Evolutionary conservation across 2,113 vertebrate species (phyloP), one percentile per base, ranked within the genome.

Genomic region (Gopherus flavomarginatus): DNA sequence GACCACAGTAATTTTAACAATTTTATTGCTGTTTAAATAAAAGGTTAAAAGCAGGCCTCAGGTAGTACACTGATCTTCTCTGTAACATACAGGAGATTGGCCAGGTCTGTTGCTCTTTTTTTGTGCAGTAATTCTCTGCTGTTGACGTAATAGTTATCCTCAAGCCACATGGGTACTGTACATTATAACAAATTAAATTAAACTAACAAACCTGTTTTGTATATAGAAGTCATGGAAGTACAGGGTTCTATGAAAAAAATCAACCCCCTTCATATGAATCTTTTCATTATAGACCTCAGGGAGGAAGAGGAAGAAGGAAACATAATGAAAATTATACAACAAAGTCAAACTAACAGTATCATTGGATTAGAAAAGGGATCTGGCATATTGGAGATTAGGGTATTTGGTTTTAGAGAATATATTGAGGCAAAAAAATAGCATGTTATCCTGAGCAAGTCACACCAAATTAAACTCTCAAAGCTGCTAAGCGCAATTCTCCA

Each of bases 21-120:
- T 13, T 88, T 82, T 84, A 6, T 59, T 31, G 0, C 87, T 85
- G 85, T 57, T 1, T 65, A n/a, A 56, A 10, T 77, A 44, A 77
- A 77, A 77, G 24, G 24, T 77, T 44, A 42, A 77, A 88, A 69
- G 2, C 1, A 31, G 81, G 47, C 50, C 42, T 86, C 94, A 27
- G 31, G 4, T 11, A 87, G 8, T 38, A n/a, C 8, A 42, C 52
- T 87, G 47, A 38, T 47, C 5, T 83, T 92, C 35, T 57, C 10
- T 79, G 16, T 49, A 69, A 90, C 26, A 57, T 29, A 5, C 3
- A 86, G 21, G 52, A 88, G 80, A 69, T 0, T 0, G 12, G 35
- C 54, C n/a, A 86, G 19, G 27, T 83, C 2, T 0, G 4, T 59
- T 86, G 16, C 12, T 83, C 31, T 69, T 24, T 8, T 82, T 90